Conservation (phyloP, 2,888 invertebrate species). For the Stenoptilia bipunctidactyla region DNA sequence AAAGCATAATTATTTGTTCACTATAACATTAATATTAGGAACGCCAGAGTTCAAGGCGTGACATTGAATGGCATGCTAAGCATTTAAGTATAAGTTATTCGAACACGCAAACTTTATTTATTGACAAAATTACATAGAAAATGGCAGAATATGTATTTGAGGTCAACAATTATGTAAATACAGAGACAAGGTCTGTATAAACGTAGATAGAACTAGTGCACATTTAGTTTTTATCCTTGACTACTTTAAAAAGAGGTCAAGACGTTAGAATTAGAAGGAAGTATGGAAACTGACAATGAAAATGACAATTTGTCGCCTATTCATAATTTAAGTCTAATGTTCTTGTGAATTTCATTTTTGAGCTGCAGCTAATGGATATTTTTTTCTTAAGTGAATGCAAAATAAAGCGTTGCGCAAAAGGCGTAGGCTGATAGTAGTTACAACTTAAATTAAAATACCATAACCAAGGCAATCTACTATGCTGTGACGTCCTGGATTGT, state of each 20-base stretch:
- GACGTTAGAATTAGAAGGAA: constrained; percentile 42
- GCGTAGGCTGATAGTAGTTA: no score
- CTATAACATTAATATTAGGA: no score
- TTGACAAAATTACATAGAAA: constrained; percentile 27
- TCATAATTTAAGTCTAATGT: no score
- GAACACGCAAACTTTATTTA: not conserved
- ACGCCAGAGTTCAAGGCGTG: not conserved
- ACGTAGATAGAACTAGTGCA: constrained; percentile 34
- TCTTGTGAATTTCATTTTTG: no score
- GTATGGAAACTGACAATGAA: constrained; percentile 32
- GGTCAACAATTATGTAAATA: constrained; percentile 49
- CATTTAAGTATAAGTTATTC: not conserved
- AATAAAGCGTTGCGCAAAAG: no score
- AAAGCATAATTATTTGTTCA: no score
- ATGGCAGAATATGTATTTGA: constrained; percentile 24
- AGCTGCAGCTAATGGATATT: no score
- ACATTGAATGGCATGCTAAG: not conserved
- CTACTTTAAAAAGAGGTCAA: constrained; percentile 20
- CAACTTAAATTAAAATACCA: no score
- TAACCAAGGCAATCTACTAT: no score
- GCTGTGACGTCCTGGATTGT: no score
- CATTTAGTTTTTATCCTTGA: constrained; percentile 7
- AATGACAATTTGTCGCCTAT: constrained; percentile 27
- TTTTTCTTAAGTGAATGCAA: no score
- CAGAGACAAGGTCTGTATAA: constrained; percentile 43